Conservation (phyloP, 2,888 invertebrate species). For the Resseliella maxima region DNA sequence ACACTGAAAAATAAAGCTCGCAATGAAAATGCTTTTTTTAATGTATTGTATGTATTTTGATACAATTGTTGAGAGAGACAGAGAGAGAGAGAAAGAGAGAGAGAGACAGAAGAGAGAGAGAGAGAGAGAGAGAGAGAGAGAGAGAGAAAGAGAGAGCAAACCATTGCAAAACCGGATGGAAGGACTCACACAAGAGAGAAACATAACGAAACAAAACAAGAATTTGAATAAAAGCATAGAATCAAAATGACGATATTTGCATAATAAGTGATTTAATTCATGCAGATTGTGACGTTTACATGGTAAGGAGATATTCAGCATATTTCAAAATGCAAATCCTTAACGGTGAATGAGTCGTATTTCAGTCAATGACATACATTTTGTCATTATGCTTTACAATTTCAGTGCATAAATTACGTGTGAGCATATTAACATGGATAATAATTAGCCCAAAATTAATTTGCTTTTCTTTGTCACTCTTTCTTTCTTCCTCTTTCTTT, state of each 20-base stretch:
- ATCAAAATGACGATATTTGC: conserved; percentile 11
- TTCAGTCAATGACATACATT: background rate
- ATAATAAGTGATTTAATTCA: background rate
- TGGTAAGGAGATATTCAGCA: background rate
- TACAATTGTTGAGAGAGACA: background rate
- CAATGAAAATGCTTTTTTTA: background rate
- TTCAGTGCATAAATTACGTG: background rate
- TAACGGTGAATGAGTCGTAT: too few species aligned
- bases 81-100: background rate
- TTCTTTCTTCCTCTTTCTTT: background rate
- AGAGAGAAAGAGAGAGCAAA: background rate
- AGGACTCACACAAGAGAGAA: background rate
- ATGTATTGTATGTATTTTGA: background rate
- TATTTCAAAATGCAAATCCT: background rate
- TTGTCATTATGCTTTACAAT: background rate
- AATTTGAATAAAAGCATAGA: background rate
- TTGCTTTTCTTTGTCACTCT: background rate
- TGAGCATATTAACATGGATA: background rate
- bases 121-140: background rate
- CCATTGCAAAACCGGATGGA: background rate
- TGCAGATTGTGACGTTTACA: background rate
- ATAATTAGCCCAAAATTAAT: background rate
- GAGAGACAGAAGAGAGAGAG: background rate
- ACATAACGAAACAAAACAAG: background rate
- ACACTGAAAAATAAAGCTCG: too few species aligned